phyloP scores from a whole-genome alignment of 2,113 vertebrate species.

The Corythornis cristatus region DNA sequence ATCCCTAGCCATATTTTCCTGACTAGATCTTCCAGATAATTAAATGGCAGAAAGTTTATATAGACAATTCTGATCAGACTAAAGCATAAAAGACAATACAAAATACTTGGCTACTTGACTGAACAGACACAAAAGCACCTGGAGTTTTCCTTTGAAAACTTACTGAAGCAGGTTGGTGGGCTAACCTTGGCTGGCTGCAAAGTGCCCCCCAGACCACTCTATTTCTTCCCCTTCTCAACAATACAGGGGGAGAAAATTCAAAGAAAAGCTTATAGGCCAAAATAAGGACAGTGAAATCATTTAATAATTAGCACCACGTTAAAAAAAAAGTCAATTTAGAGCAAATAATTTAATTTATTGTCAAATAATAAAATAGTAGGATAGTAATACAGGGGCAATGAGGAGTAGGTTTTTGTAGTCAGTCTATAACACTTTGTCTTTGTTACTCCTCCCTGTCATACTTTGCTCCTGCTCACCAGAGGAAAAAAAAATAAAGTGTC shows the following conservation, averaged over 20 bases:
- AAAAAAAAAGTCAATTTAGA: background rate
- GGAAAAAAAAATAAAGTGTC: background rate
- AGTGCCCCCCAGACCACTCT: background rate
- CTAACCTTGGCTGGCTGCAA: background rate
- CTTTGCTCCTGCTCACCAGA: background rate
- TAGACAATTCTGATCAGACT: background rate
- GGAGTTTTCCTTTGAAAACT: background rate
- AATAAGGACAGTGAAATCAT: background rate
- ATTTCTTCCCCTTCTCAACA: background rate
- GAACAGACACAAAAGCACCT: background rate
- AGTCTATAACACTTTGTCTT: background rate
- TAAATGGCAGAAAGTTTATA: background rate
- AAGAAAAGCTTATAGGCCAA: background rate
- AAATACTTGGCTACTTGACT: background rate
- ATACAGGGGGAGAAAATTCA: background rate
- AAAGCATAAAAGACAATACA: background rate
- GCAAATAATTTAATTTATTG: background rate
- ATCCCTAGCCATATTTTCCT: background rate
- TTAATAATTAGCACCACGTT: background rate
- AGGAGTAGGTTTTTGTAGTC: background rate
- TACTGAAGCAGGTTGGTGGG: background rate
- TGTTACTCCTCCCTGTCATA: background rate
- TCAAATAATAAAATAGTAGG: background rate
- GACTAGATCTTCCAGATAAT: background rate
- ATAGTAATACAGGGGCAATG: background rate